Evolutionary conservation across 2,888 invertebrate species (phyloP).

Genomic region (Hedya salicella): DNA sequence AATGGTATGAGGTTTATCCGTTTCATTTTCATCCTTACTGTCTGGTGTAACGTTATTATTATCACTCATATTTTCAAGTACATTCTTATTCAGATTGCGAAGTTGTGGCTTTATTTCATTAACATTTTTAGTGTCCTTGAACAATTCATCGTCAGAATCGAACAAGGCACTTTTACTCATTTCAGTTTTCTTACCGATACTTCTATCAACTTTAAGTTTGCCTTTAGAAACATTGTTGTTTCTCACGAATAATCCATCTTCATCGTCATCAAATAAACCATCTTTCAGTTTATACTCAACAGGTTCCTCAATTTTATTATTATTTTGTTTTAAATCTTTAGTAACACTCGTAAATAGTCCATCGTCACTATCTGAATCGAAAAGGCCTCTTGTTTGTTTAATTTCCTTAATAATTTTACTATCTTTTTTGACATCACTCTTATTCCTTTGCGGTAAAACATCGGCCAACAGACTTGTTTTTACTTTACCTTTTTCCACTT

Average conservation of each 20-base stretch:
- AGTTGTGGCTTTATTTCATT: not conserved
- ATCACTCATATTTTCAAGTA: not conserved
- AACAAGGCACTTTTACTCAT: conserved; percentile 18
- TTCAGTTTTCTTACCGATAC: conserved; percentile 7
- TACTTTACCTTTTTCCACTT: not conserved
- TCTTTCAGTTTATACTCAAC: conserved; percentile 30
- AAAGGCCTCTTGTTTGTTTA: conserved; percentile 54
- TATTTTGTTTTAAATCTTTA: conserved; percentile 32
- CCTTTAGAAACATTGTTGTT: conserved; percentile 2
- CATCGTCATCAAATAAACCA: conserved; percentile 65
- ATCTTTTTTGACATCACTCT: conserved; percentile 12
- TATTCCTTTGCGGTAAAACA: not conserved
- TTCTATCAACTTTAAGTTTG: not conserved
- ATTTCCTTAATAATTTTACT: conserved; percentile 42
- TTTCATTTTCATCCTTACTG: conserved; percentile 13
- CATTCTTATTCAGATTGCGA: not conserved
- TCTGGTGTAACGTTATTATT: conserved; percentile 20
- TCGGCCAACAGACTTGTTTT: not conserved
- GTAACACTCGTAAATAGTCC: conserved; percentile 57
- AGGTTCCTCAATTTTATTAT: conserved; percentile 29
- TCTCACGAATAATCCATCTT: conserved; percentile 53
- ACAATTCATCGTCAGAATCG: conserved; percentile 37
- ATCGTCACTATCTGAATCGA: conserved; percentile 63
- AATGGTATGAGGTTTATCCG: not conserved
- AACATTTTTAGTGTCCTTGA: conserved; percentile 7